Base-by-base conservation (phyloP, 1,140 invertebrate species). In the Acromyrmex charruanus region DNA sequence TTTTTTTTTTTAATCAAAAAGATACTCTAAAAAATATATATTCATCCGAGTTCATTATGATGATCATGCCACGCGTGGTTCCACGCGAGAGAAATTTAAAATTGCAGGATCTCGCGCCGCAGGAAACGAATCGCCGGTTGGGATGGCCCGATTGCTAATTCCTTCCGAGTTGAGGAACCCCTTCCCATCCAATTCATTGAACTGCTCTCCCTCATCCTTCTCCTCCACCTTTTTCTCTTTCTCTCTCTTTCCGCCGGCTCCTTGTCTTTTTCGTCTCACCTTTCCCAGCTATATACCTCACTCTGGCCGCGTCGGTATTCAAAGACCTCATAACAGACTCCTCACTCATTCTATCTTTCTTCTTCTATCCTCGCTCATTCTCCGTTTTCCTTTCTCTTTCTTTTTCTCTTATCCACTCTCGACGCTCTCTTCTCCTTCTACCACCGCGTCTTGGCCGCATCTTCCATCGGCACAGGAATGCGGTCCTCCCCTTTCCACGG, bases 281-380 rank as follows among this genome's bases (percentile, higher is more conserved):
- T 92, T 87, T 89, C 77, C 66, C 85, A 51, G 0, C 53, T 61
- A 35, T 77, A 53, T 86, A 63, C 49, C 63, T 86, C 28, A 71
- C 75, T 81, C 86, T 59, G 61, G 18, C 68, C 28, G 88, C 75
- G 86, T 86, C 71, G 88, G 87, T 89, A 92, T 92, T 92, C 89
- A 92, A 92, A 92, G 91, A 91, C 79, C 90, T 91, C 90, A 89
- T 91, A 91, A 91, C 88, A 86, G 90, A 91, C 79, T 90, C 65
- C 77, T 91, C 85, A 79, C 77, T 91, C 88, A 80, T 91, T 91
- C 85, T 86, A 81, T 85, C 87, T 68, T 74, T 86, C 87, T 63
- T 51, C 74, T 53, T 31, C 14, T 18, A 53, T 55, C 65, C 53
- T 53, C 66, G 21, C 72, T 7, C 51, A 58, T 66, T 18, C 59